phyloP scores from a whole-genome alignment of 2,113 vertebrate genomes.

The Notothenia rossii region DNA sequence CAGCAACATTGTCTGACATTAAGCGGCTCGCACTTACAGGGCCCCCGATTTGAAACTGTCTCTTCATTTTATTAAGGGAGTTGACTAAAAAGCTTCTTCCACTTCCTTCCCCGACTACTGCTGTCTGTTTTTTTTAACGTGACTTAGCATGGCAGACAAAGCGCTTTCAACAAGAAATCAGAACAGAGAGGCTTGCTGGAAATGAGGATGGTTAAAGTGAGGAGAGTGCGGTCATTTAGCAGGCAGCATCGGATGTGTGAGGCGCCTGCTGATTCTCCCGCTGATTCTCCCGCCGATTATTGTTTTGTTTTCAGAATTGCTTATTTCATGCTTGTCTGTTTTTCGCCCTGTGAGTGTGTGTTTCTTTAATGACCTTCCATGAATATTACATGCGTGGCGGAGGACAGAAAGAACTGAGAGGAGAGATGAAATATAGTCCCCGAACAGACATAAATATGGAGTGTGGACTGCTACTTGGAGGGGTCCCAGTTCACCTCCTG shows the following conservation, averaged over 20 bases:
- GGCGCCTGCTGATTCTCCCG: conserved; percentile 24
- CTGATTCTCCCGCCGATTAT: conserved; percentile 44
- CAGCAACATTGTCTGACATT: conserved; percentile 67
- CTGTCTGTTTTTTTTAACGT: neutral
- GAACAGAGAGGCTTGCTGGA: neutral
- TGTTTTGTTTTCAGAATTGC: conserved; percentile 51
- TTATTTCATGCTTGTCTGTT: conserved; percentile 67
- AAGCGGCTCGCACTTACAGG: conserved; percentile 52
- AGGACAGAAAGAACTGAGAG: conserved; percentile 47
- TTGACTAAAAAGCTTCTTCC: conserved; percentile 39
- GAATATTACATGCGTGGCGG: conserved; percentile 72
- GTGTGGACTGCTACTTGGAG: too few relatives aligned
- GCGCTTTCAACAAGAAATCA: neutral
- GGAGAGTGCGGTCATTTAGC: conserved; percentile 5
- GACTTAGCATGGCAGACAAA: conserved; percentile 7
- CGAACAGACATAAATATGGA: too few relatives aligned
- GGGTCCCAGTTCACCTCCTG: too few relatives aligned
- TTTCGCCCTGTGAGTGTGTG: conserved; percentile 31
- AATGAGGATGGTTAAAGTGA: neutral
- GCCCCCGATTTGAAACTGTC: conserved; percentile 60
- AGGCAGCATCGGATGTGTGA: conserved; percentile 17
- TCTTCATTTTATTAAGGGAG: conserved; percentile 56
- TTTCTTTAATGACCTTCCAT: conserved; percentile 64
- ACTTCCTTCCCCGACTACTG: conserved; percentile 17
- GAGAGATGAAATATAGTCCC: conserved; percentile 24